These are phyloP conservation scores for Phrynocephalus guinanensis DNA, from an alignment of 2,797 vertebrate species.

Conservation along the genomic window DNA sequence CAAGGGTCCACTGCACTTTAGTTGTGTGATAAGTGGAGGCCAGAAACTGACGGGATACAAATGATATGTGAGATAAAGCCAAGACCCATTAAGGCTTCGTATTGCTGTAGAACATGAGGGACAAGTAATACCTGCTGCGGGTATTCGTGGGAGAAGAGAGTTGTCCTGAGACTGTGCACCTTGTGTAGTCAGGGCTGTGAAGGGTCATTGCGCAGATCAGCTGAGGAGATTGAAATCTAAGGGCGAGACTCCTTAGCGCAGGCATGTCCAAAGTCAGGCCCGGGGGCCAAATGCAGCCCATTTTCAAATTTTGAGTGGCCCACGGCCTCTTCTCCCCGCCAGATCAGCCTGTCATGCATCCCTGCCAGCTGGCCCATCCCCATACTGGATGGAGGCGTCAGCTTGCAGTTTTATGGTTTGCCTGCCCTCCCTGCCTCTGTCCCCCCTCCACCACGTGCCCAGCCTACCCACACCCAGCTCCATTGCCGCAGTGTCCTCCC, in stretches of 20 bases:
- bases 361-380: no score
- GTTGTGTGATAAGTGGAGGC: background rate
- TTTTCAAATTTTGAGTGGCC: no score
- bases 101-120: background rate
- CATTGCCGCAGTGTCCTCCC: no score
- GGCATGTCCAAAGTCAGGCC: no score
- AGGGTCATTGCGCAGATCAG: background rate
- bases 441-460: no score
- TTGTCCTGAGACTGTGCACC: background rate
- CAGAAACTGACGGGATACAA: background rate
- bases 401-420: no score
- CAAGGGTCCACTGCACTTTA: background rate
- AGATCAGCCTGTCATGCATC: no score
- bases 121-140: background rate
- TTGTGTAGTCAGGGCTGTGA: background rate
- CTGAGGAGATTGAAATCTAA: background rate
- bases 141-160: background rate
- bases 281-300: no score
- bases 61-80: background rate
- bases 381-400: no score
- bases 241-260: background rate
- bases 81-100: background rate
- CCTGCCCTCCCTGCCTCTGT: no score
- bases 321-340: no score
- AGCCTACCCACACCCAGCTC: no score